These are phyloP conservation scores for Epizoanthus rinbou DNA, from an alignment of 92 coral and sea anemone species.

Conservation along the genomic window DNA sequence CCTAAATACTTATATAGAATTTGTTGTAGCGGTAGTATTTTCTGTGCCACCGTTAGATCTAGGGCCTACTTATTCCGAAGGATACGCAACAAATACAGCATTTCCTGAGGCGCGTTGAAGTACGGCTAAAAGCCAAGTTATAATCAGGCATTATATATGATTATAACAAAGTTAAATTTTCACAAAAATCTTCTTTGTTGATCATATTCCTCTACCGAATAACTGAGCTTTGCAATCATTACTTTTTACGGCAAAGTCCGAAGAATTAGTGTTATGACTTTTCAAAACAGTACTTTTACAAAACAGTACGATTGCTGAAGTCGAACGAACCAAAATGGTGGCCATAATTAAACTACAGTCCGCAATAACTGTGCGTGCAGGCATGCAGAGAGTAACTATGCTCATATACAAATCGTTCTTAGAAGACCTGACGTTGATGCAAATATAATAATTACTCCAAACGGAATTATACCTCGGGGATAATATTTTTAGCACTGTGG, in stretches of 20 bases:
- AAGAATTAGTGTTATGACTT: not conserved
- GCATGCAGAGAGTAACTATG: not conserved
- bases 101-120: not conserved
- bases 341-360: not conserved
- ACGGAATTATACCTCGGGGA: not conserved
- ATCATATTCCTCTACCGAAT: not conserved
- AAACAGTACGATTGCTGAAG: not conserved
- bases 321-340: not conserved
- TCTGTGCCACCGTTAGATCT: too few species aligned
- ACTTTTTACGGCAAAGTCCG: not conserved
- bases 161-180: not conserved
- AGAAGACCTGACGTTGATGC: not conserved
- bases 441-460: not conserved
- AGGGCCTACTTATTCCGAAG: too few species aligned
- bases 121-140: not conserved
- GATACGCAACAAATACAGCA: too few species aligned
- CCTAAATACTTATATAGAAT: too few species aligned
- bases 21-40: too few species aligned
- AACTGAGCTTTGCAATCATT: not conserved
- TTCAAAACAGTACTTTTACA: not conserved
- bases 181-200: not conserved
- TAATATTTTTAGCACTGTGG: slow-evolving; percentile 5
- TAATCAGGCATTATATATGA: not conserved
- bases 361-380: not conserved
- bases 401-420: not conserved